Conservation (phyloP, 2,888 invertebrate species). For the Idaea dimidiata region DNA sequence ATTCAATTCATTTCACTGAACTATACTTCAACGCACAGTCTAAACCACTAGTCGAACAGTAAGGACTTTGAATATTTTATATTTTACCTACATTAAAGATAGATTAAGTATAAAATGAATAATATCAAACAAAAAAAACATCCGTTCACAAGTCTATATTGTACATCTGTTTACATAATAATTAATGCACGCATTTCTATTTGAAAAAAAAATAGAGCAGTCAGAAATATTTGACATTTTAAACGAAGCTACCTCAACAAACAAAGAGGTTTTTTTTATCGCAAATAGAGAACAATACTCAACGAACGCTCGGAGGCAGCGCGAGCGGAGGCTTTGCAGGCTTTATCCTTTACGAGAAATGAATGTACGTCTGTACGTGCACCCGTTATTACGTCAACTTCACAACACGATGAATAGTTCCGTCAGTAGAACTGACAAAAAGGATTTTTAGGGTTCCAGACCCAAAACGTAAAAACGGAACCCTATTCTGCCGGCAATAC, state of each 20-base stretch:
- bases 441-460: no score
- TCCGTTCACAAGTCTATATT: no score
- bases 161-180: neutral
- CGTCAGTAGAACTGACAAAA: constrained; percentile 16
- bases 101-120: neutral
- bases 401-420: constrained; percentile 36
- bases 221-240: constrained; percentile 27
- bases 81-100: no score
- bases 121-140: neutral
- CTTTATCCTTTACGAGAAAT: constrained; percentile 27
- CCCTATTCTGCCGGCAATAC: no score
- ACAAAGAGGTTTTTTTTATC: constrained; percentile 23
- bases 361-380: constrained; percentile 25
- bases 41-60: no score
- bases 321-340: constrained; percentile 20
- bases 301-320: constrained; percentile 19
- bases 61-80: no score
- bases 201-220: constrained; percentile 6
- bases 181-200: neutral
- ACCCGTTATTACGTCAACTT: constrained; percentile 29
- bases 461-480: no score
- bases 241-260: constrained; percentile 19
- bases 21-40: no score
- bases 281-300: constrained; percentile 21
- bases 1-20: neutral